A percentile compares a stretch with the other conserved stretches of the same genome.
Evolutionary conservation across 2,888 invertebrate genomes (phyloP).

Genomic region (Zaprionus obscuricornis): DNA sequence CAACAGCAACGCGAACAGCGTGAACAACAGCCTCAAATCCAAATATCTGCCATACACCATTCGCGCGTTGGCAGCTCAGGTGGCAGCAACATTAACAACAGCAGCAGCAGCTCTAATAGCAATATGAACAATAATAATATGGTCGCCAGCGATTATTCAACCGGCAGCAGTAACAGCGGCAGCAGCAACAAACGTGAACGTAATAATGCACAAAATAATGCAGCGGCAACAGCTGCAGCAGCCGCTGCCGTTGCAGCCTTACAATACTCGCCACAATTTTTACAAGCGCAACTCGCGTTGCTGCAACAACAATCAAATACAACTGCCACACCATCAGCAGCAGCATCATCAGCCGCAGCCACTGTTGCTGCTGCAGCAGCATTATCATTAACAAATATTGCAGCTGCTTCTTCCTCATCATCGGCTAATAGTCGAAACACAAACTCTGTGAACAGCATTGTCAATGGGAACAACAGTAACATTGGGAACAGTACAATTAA

Average conservation of each 20-base stretch:
- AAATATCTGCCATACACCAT: slow-evolving; percentile 82
- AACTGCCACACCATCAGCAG: slow-evolving; percentile 75
- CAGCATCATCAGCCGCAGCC: slow-evolving; percentile 18
- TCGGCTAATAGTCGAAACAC: slow-evolving; percentile 2
- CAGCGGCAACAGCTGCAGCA: slow-evolving; percentile 71
- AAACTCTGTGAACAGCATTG: slow-evolving; percentile 63
- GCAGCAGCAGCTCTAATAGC: too few relatives aligned
- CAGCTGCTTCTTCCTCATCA: too few relatives aligned
- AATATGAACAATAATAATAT: slow-evolving; percentile 81
- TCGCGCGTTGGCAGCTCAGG: slow-evolving; percentile 56
- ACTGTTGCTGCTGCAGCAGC: too few relatives aligned
- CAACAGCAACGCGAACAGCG: slow-evolving; percentile 84
- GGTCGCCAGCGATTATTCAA: slow-evolving; percentile 75
- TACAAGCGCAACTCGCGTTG: slow-evolving; percentile 78
- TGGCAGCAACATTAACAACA: slow-evolving; percentile 21
- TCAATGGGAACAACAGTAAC: slow-evolving; percentile 65
- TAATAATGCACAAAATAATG: slow-evolving; percentile 52
- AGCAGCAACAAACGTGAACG: slow-evolving; percentile 70
- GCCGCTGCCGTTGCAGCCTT: slow-evolving; percentile 80
- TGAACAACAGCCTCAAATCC: slow-evolving; percentile 85
- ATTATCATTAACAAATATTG: too few relatives aligned
- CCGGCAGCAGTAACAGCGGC: slow-evolving; percentile 15
- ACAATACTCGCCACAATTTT: slow-evolving; percentile 79
- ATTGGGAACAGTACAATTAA: slow-evolving; percentile 49
- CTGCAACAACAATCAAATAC: slow-evolving; percentile 80